Evolutionary conservation across 2,113 vertebrate genomes (phyloP), one percentile per base, ranked within the genome.

Genomic region (Leptobrachium ailaonicum): DNA sequence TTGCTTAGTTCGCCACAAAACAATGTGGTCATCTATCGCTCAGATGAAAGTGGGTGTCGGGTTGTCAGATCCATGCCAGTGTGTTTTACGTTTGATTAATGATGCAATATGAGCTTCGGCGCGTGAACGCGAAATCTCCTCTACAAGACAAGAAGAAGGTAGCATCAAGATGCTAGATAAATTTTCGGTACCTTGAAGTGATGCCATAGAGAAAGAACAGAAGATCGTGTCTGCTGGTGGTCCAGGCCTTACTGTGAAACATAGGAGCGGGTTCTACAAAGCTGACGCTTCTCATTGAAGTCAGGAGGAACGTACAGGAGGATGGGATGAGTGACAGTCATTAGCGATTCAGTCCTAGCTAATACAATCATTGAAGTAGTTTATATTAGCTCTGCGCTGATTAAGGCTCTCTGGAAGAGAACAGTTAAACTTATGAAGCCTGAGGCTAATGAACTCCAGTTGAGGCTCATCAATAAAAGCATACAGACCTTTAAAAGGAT

Each of bases 341-440:
- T 81, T 81, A 81, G 20, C 62, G 78, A 74, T 80, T 80, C 72
- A 20, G 54, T 20, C 42, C 64, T 62, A 4, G 79, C 71, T 75
- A 63, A 81, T 75, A 75, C 67, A 75, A 75, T 81, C 78, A 81
- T 81, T 81, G 79, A 81, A 81, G 71, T 81, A 68, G 79, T 69
- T 44, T 60, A 62, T 69, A 69, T 81, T 75, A 74, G 72, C 12
- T n/a, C 66, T 69, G 71, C 20, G 54, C 72, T 75, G 72, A 75
- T 81, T 81, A 81, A 69, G 54, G 54, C 79, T 62, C 50, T 53
- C 43, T 62, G 79, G 71, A 68, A 69, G 67, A 81, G 79, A 81
- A 81, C 71, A 50, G 79, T 75, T 68, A 81, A 75, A 81, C 64
- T 81, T 81, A 81, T 81, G 72, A 81, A 75, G 79, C 71, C 54